Percentiles rank a stretch among this genome's conserved stretches.
Evolutionary conservation across 2,888 invertebrate genomes (phyloP).

Genomic region (Xestia sexstrigata): DNA sequence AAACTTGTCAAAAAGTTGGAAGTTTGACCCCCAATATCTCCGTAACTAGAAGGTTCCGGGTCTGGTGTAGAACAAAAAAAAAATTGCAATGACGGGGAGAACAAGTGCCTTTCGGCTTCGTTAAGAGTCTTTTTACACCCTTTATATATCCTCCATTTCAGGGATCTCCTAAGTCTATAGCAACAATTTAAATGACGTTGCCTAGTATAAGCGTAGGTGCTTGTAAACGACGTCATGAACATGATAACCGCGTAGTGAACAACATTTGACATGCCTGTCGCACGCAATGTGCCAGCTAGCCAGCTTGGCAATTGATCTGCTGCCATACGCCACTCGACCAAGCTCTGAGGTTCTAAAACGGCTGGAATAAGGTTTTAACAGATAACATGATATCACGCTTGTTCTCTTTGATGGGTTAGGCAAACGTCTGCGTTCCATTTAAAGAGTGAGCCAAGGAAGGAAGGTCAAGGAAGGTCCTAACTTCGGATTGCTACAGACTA

Average conservation of each 20-base stretch:
- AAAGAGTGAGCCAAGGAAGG: not conserved
- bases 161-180: too few relatives aligned
- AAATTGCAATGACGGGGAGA: too few relatives aligned
- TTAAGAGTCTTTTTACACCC: too few relatives aligned
- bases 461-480: not conserved
- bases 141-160: too few relatives aligned
- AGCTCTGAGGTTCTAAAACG: not conserved
- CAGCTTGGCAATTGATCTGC: conserved; percentile 33
- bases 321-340: not conserved
- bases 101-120: too few relatives aligned
- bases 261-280: conserved; percentile 53
- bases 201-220: conserved; percentile 10
- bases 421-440: not conserved
- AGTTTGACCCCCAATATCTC: too few relatives aligned
- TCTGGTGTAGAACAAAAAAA: too few relatives aligned
- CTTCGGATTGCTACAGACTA: not conserved
- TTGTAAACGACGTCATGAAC: conserved; percentile 11
- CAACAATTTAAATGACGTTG: not conserved
- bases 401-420: not conserved
- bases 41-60: too few relatives aligned
- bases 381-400: not conserved
- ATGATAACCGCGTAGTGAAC: conserved; percentile 43
- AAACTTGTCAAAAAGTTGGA: too few relatives aligned
- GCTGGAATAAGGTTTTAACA: not conserved
- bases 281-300: conserved; percentile 38